Percentiles rank a stretch among this genome's conserved stretches.
phyloP scores from a whole-genome alignment of 2,797 vertebrate species.

The Pseudocheirus occidentalis region DNA sequence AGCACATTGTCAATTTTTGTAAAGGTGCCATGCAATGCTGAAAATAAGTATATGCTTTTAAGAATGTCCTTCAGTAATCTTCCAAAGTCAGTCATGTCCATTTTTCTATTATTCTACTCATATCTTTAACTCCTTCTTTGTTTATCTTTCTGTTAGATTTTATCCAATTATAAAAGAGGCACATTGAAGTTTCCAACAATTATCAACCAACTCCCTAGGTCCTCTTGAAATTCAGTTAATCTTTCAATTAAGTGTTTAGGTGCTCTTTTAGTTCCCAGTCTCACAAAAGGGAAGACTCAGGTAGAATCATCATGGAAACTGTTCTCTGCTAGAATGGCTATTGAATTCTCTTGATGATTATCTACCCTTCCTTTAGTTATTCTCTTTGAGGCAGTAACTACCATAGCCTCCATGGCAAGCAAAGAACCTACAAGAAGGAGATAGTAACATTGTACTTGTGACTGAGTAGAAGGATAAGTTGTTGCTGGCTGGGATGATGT shows the following conservation, averaged over 20 bases:
- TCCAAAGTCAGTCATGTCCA: neutral
- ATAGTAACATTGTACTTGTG: neutral
- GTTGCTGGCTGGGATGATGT: neutral
- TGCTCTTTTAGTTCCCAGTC: neutral
- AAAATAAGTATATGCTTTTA: neutral
- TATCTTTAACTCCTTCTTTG: neutral
- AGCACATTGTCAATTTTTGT: neutral
- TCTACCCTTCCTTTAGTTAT: neutral
- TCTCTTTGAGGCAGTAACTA: neutral
- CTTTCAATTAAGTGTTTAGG: neutral
- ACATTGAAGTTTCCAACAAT: neutral
- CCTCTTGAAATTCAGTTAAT: neutral
- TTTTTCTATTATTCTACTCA: neutral
- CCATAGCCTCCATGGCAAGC: neutral
- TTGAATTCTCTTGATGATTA: neutral
- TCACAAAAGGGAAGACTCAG: neutral
- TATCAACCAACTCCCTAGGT: neutral
- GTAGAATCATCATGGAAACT: neutral
- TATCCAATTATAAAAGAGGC: neutral
- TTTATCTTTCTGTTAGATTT: neutral
- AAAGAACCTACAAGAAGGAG: neutral
- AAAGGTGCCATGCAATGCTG: neutral
- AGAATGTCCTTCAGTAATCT: neutral
- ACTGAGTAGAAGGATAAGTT: neutral
- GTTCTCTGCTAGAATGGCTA: neutral